Evolutionary conservation across 2,888 invertebrate genomes (phyloP).

Genomic region (Nomada goodeniana): DNA sequence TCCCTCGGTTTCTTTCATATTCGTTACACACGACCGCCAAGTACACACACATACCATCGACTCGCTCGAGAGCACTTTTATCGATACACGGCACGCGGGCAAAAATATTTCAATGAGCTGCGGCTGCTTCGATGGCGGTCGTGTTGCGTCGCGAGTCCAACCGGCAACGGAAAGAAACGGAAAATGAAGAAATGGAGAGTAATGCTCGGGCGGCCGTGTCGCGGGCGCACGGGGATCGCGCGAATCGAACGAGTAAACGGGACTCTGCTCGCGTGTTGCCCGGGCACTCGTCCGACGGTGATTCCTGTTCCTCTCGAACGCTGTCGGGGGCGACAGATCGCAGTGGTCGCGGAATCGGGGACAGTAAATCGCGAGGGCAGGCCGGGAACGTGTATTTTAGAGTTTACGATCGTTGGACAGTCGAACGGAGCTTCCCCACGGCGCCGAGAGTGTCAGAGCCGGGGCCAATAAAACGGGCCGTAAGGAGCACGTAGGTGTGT

Average conservation of each 20-base stretch:
- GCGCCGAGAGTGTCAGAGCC: conserved; percentile 52
- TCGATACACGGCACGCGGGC: neutral
- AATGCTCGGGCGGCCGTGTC: neutral
- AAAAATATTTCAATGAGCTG: conserved; percentile 2
- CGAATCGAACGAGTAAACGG: neutral
- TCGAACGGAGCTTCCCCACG: conserved; percentile 52
- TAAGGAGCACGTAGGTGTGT: conserved; percentile 65
- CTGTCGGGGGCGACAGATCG: conserved; percentile 45
- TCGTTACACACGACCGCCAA: neutral
- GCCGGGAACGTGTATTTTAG: conserved; percentile 65
- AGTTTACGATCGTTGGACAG: conserved; percentile 70
- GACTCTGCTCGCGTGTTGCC: neutral
- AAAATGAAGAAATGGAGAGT: too few relatives aligned
- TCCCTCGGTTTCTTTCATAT: neutral
- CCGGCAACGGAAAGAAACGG: neutral
- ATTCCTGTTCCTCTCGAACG: conserved; percentile 14
- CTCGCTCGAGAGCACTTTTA: conserved; percentile 21
- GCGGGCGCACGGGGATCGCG: neutral
- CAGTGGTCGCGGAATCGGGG: conserved; percentile 53
- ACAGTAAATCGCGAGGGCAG: conserved; percentile 53
- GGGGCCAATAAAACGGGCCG: conserved; percentile 63
- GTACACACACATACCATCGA: too few relatives aligned
- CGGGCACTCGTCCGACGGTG: neutral
- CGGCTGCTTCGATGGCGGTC: conserved; percentile 14
- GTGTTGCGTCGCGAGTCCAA: neutral